Evolutionary conservation across 1,140 invertebrate genomes (phyloP), one percentile per base, ranked within the genome.

Genomic region (Bombus huntii): DNA sequence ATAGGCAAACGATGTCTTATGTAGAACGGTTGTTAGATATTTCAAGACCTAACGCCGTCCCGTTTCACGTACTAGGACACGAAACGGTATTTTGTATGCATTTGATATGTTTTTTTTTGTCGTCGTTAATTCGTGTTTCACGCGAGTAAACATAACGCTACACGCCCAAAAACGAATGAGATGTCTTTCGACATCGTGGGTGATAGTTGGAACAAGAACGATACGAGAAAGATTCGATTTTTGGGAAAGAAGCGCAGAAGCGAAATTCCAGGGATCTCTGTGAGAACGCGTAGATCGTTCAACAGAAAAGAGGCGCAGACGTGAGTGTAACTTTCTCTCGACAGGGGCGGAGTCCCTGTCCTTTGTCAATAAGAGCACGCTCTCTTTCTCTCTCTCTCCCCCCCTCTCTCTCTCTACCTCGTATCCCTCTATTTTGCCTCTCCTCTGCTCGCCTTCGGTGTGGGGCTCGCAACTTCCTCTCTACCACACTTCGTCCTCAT

Each of bases 301-400:
- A 72, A 39, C 18, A 22, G 65, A 66, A 53, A 57, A 57, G 37
- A 85, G 80, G 76, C 86, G 88, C 86, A 83, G 85, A 70, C 77
- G 86, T 76, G 71, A 66, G 78, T 62, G 65, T 77, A 39, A 42
- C 73, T 83, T 34, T 62, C 59, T 53, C 59, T 62, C 34, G 10
- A 53, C 65, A 85, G 86, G 88, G 81, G 86, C 70, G 78, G 76
- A 83, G 88, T 88, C 76, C 75, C 72, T 82, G 62, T 75, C 85
- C 75, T 53, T 76, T 66, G 82, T 80, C 83, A 74, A 89, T 89
- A 85, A 71, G 31, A 71, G 42, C 79, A 65, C 88, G 76, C 25
- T 25, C 79, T 73, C 76, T n/a, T 42, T 3, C 57, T 59, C 25
- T 1, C 57, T 10, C 9, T 59, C 25, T 10, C 57, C 28, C 57